Conservation (phyloP, 2,797 vertebrate species). For the Argya squamiceps region DNA sequence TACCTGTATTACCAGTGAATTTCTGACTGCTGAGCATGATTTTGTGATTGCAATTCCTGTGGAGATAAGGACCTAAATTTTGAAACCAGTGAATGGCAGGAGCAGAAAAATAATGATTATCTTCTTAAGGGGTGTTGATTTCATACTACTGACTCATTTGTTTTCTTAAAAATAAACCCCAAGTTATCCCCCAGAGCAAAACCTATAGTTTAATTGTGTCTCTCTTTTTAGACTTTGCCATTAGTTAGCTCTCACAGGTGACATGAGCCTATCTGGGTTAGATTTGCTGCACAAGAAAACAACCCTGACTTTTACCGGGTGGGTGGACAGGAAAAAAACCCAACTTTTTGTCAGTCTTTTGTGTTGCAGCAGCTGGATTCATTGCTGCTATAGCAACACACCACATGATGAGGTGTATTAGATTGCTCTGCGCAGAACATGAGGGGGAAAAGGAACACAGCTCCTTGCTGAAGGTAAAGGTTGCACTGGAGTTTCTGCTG, state of each 20-base stretch:
- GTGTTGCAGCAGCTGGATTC: conserved; percentile 87
- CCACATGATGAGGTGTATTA: conserved; percentile 98
- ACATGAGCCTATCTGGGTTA: conserved; percentile 49
- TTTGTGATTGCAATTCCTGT: background rate
- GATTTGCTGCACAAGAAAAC: conserved; percentile 62
- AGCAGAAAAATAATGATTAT: conserved; percentile 11
- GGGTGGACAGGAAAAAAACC: conserved; percentile 64
- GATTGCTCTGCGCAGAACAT: conserved; percentile 89
- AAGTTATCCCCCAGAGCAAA: background rate
- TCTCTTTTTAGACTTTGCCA: background rate
- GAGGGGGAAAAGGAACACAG: conserved; percentile 79
- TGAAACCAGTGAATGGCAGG: background rate
- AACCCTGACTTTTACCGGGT: conserved; percentile 71
- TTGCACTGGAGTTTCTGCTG: conserved; percentile 68
- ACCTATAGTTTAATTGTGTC: background rate
- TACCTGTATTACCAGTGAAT: background rate
- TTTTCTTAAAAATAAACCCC: background rate
- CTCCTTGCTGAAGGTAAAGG: conserved; percentile 79
- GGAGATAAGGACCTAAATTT: background rate
- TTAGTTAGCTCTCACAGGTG: conserved; percentile 43
- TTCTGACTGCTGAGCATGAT: background rate
- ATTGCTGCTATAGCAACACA: conserved; percentile 92
- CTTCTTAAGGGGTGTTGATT: background rate
- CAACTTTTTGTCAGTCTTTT: conserved; percentile 87
- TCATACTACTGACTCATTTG: background rate